Conservation (phyloP, 2,797 vertebrate genomes). For the Dipus sagitta region DNA sequence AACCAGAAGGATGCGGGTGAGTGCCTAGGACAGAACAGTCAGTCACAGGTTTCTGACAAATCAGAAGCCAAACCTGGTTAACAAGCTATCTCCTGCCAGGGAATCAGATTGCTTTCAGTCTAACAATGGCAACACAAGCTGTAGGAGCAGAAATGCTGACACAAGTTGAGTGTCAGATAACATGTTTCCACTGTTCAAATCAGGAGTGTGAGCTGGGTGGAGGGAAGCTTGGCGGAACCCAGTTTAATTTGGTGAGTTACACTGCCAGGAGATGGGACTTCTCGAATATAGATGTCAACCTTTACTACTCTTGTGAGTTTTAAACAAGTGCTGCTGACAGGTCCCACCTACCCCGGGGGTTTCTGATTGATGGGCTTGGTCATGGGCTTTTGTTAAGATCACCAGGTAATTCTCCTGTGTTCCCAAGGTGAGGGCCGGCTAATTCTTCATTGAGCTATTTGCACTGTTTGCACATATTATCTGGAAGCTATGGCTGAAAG, state of each 20-base stretch:
- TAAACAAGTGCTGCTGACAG: too few species aligned
- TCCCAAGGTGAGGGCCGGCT: background rate
- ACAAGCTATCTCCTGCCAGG: background rate
- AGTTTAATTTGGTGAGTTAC: background rate
- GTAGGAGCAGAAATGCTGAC: background rate
- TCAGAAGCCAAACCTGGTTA: background rate
- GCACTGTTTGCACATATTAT: background rate
- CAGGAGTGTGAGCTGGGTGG: background rate
- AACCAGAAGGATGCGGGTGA: background rate
- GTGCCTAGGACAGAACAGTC: background rate
- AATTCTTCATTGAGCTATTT: background rate
- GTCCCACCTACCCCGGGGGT: background rate
- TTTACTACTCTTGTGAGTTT: too few species aligned
- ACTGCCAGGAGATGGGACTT: background rate
- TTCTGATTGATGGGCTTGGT: background rate
- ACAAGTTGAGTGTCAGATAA: background rate
- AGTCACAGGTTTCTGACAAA: background rate
- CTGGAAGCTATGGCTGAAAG: background rate
- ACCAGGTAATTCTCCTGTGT: background rate
- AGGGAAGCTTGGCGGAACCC: background rate
- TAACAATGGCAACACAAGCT: background rate
- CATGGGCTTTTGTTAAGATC: background rate
- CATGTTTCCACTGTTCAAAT: background rate
- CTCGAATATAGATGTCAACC: background rate
- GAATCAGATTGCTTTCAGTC: background rate